Base-by-base conservation (phyloP, 64 coral and sea anemone genomes). In the Trachythela sp. region DNA sequence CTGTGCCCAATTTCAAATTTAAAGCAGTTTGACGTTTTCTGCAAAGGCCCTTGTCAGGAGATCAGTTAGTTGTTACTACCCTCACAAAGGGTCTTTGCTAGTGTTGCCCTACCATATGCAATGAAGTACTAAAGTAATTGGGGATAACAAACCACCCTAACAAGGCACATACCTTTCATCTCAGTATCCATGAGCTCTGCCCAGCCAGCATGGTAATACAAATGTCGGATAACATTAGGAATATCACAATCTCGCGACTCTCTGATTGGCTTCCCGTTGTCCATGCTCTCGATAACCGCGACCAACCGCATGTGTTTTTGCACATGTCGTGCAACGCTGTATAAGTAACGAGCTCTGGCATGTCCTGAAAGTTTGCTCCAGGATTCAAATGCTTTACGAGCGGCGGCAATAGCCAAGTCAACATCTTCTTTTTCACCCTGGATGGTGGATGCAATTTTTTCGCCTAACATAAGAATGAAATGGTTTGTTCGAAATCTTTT, bases 121-220 rank as follows among this genome's bases (percentile, higher is more conserved):
- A n/a, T n/a, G n/a, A n/a, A n/a, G n/a, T n/a, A n/a, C n/a, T n/a
- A n/a, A n/a, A n/a, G n/a, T n/a, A n/a, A n/a, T n/a, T n/a, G n/a
- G n/a, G n/a, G n/a, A n/a, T n/a, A n/a, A n/a, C n/a, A 64, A 27
- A n/a, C 24, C 20, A 27, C 26, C 26, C 20, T 20, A 18, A 6
- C 20, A 64, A 64, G 56, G 8, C 20, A 10, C 71, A 38, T 48
- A 99, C 96, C 96, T 99, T 70, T 88, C 96, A 99, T 93, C 86
- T 99, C 96, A 9, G 93, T 91, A 7, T 99, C 93, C 96, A 99
- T 99, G 13, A 99, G 56, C 43, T 99, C 93, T 18, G 96, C 96
- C 96, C 96, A 99, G 1, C 96, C 96, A 49, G 96, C 93, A 91
- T 99, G 93, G 51, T 99, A 89, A 90, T 99, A 99, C 30, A 99